Base-by-base conservation (phyloP, 2,113 vertebrate species). In the Poeciliopsis retropinna region DNA sequence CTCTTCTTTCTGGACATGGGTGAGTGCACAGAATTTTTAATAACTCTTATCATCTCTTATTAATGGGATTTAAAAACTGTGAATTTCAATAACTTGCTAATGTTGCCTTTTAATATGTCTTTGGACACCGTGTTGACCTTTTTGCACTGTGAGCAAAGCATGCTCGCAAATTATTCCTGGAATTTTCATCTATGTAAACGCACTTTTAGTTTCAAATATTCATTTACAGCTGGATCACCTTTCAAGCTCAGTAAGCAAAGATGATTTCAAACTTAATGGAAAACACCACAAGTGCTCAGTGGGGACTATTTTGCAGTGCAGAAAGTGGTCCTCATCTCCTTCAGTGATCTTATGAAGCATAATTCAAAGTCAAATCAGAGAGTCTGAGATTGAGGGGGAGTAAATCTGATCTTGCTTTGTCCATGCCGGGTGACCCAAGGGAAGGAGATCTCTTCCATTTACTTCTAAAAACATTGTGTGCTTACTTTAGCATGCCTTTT, bases 1-100 rank as follows among this genome's bases (percentile, higher is more conserved):
- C 88, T 93, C 92, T 79, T 91, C 91, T 90, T 76, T 94, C 86
- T 92, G 94, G 85, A 94, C 90, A 97, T 97, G 97, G 97, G 97
- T 97, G 94, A 97, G 97, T 97, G 88, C 79, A 73, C 27, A 61
- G 60, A 88, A 86, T 85, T 75, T 84, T 86, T 85, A 89, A 89
- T 85, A 76, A 67, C 75, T 73, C 75, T 85, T 91, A 73, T 90
- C 77, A 86, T 86, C 67, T 79, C 78, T 88, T 88, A 85, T 89
- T 82, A 72, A 85, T 89, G 71, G 32, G 68, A 85, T 85, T 75
- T 86, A 28, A 34, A 68, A 77, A 81, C 76, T 79, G 64, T 84
- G 82, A 60, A 72, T 88, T 82, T 88, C 70, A 87, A 87, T 91
- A 85, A 89, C 81, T 84, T 66, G 87, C 75, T 86, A 85, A 86